Percentiles rank a stretch among this genome's conserved stretches.
Evolutionary conservation across 1,140 invertebrate species (phyloP).

Genomic region (Caenorhabditis briggsae): DNA sequence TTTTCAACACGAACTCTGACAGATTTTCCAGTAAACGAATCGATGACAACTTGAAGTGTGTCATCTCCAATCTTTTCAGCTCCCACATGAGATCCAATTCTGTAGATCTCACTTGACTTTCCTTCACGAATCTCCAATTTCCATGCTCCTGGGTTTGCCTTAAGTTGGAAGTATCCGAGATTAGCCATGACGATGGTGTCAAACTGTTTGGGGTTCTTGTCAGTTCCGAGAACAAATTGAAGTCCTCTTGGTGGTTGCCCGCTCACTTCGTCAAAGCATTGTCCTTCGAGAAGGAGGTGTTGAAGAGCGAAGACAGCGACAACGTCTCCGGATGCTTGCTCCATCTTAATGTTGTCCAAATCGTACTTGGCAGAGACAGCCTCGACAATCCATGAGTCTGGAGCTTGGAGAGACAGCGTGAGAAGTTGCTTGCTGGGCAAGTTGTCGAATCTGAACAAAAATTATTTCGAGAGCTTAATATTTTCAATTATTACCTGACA

Average conservation of each 20-base stretch:
- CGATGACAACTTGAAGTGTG: slow-evolving; percentile 69
- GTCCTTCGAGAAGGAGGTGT: slow-evolving; percentile 89
- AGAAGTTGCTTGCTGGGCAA: slow-evolving; percentile 91
- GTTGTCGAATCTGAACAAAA: slow-evolving; percentile 83
- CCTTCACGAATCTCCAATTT: slow-evolving; percentile 87
- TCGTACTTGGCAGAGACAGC: slow-evolving; percentile 92
- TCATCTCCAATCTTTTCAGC: slow-evolving; percentile 70
- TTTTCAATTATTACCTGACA: neutral
- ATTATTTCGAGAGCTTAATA: neutral
- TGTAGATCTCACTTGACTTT: slow-evolving; percentile 91
- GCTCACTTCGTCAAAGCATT: slow-evolving; percentile 90
- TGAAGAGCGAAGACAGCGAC: slow-evolving; percentile 91
- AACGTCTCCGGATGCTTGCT: slow-evolving; percentile 79
- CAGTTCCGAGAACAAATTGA: slow-evolving; percentile 93
- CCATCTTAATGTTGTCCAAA: slow-evolving; percentile 93
- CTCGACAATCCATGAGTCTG: slow-evolving; percentile 99
- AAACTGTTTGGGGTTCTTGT: slow-evolving; percentile 84
- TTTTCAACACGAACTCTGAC: slow-evolving; percentile 75
- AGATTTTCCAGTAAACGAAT: slow-evolving; percentile 68
- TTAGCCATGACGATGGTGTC: slow-evolving; percentile 99
- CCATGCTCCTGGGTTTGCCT: slow-evolving; percentile 95
- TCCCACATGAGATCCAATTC: slow-evolving; percentile 79
- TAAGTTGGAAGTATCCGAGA: slow-evolving; percentile 85
- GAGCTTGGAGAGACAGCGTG: slow-evolving; percentile 93
- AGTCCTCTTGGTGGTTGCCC: slow-evolving; percentile 94